Evolutionary conservation across 2,888 invertebrate genomes (phyloP), one percentile per base, ranked within the genome.

Genomic region (Pyrrhia umbra): DNA sequence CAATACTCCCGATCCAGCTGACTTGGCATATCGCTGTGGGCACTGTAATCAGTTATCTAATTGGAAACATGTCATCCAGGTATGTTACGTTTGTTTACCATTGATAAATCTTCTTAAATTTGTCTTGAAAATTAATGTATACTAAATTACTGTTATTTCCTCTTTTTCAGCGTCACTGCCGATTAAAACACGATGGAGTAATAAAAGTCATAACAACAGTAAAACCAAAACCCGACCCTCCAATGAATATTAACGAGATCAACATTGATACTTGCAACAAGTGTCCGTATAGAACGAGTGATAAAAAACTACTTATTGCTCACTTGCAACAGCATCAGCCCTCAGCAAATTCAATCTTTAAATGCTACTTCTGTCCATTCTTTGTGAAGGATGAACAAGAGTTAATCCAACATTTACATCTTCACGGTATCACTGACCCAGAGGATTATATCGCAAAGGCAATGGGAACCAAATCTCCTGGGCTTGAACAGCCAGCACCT

Each of bases 21-120:
- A 94, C 70, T 80, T 95, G 55, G 94, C 94, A 69, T 96, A 96
- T 88, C 96, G 97, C 87, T 97, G 97, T 94, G 97, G 97, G 81
- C 97, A 97, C 94, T 97, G 97, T 95, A 96, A 97, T 93, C 97
- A 97, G 95, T 95, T 97, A 88, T 97, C 97, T 81, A 97, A 97
- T 95, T 97, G 97, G 97, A 97, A 97, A 96, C 97, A 97, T 95
- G 97, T 97, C 88, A 97, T 97, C 94, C 97, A 97, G 97, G 97
- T 97, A 96, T 5, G 49, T 90, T 27, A 20, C 8, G 6, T 43
- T 21, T 15, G 8, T 15, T 37, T n/a, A 37, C 23, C n/a, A 16
- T 15, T 15, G 2, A n/a, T 37, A n/a, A 15, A 15, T n/a, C 15
- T 6, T 37, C 37, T 37, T 0, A 37, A 37, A n/a, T n/a, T 2